phyloP scores from a whole-genome alignment of 2,113 vertebrate genomes.

The Clinocottus analis region DNA sequence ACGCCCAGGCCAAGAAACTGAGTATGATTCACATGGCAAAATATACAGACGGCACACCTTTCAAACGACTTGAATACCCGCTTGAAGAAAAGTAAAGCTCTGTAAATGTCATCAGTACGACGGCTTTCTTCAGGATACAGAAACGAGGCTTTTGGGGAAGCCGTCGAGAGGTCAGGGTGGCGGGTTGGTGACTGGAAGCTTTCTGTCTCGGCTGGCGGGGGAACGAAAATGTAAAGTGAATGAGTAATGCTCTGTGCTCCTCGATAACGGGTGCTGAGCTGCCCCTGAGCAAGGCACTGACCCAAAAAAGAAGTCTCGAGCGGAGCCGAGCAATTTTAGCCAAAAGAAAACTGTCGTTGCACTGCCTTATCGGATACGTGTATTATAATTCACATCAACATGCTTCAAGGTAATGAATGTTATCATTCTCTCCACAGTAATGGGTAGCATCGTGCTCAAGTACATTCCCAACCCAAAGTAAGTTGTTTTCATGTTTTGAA shows the following conservation, averaged over 20 bases:
- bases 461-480: constrained; percentile 92
- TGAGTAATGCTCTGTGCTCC: background rate
- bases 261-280: constrained; percentile 10
- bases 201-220: background rate
- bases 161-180: background rate
- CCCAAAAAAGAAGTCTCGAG: constrained; percentile 1
- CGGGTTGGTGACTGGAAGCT: background rate
- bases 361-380: background rate
- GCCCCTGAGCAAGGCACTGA: constrained; percentile 49
- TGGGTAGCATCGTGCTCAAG: constrained; percentile 95
- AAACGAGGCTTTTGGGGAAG: constrained; percentile 1
- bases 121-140: background rate
- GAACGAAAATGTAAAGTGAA: constrained; percentile 13
- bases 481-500: constrained; percentile 69
- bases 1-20: constrained; percentile 90
- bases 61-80: background rate
- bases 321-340: background rate
- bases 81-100: background rate
- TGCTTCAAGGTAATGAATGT: background rate
- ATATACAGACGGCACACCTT: background rate
- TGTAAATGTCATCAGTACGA: background rate
- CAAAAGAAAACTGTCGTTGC: background rate
- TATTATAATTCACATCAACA: background rate
- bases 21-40: constrained; percentile 75
- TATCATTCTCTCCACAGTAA: constrained; percentile 79